Conservation (phyloP, 2,113 vertebrate genomes). For the Oxyura jamaicensis region DNA sequence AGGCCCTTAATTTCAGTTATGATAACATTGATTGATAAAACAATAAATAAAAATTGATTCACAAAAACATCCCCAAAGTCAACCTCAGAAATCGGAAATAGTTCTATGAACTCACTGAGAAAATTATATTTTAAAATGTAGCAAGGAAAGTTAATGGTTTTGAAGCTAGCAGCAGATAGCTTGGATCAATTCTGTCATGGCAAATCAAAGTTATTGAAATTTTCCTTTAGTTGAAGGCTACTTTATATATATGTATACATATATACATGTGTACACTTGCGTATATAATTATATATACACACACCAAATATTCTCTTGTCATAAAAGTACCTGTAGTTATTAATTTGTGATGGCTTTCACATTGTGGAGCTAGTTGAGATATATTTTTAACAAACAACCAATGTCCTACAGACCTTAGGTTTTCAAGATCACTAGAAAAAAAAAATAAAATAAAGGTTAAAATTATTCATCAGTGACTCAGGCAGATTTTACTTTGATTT, state of each 20-base stretch:
- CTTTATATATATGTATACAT: not conserved
- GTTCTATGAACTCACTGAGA: not conserved
- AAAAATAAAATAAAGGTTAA: constrained; percentile 40
- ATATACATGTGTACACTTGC: not conserved
- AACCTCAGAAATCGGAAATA: not conserved
- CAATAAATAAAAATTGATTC: not conserved
- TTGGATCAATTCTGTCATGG: not conserved
- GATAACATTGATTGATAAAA: not conserved
- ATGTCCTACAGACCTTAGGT: not conserved
- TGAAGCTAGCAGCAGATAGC: not conserved
- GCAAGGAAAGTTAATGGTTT: not conserved
- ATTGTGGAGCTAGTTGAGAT: not conserved
- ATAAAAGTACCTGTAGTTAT: not conserved
- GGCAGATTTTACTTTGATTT: constrained; percentile 54
- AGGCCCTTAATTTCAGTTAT: not conserved
- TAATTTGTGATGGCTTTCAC: not conserved
- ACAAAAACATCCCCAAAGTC: not conserved
- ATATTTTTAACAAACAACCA: not conserved
- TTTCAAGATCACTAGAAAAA: constrained; percentile 16
- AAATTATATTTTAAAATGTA: not conserved
- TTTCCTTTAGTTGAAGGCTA: not conserved
- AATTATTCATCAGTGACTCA: constrained; percentile 42
- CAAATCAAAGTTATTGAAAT: not conserved
- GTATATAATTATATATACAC: not conserved
- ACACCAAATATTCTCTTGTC: not conserved